These are phyloP conservation scores for Turnix velox DNA, from an alignment of 2,113 vertebrate genomes.

Conservation along the genomic window DNA sequence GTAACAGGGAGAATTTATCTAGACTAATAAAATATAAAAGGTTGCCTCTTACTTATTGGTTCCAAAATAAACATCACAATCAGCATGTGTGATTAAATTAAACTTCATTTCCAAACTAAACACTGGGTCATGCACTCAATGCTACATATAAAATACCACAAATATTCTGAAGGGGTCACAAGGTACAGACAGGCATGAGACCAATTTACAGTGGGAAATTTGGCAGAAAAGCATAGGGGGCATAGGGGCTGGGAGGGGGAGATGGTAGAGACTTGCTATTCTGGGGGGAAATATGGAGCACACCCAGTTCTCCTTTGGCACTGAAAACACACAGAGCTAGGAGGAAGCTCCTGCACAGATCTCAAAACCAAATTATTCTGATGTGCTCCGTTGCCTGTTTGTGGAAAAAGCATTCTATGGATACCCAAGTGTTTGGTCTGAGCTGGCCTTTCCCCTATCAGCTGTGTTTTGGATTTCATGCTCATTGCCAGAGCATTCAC, in stretches of 20 bases:
- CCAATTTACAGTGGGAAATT: constrained; percentile 51
- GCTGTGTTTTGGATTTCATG: constrained; percentile 50
- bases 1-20: constrained; percentile 57
- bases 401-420: constrained; percentile 26
- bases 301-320: constrained; percentile 54
- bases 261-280: constrained; percentile 3
- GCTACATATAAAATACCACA: constrained; percentile 67
- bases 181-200: constrained; percentile 58
- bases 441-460: constrained; percentile 48
- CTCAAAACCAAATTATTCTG: constrained; percentile 52
- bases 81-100: constrained; percentile 66
- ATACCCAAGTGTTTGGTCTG: constrained; percentile 43
- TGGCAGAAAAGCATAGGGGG: constrained; percentile 27
- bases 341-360: constrained; percentile 36
- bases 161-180: constrained; percentile 69
- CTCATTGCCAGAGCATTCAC: constrained; percentile 22
- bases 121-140: constrained; percentile 66
- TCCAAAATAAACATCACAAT: constrained; percentile 74
- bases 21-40: constrained; percentile 71
- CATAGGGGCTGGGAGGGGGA: neutral
- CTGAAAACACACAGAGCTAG: constrained; percentile 3
- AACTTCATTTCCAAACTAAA: constrained; percentile 72
- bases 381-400: constrained; percentile 16
- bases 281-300: constrained; percentile 25
- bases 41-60: constrained; percentile 60